Conservation (phyloP, 2,888 invertebrate species). For the Napeogenes inachia region DNA sequence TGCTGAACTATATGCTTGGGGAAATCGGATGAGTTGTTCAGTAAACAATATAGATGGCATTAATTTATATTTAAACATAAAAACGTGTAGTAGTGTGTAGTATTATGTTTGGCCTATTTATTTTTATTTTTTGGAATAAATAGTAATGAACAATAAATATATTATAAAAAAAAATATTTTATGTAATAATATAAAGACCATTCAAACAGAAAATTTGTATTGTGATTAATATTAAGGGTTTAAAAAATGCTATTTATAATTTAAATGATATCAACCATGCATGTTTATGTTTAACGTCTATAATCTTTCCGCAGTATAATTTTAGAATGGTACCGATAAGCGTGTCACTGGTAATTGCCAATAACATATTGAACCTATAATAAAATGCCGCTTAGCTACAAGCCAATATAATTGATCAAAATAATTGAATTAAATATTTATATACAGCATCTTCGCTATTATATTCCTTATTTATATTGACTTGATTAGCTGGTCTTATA, state of each 20-base stretch:
- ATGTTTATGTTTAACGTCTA: slow-evolving; percentile 17
- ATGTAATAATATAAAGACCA: not conserved
- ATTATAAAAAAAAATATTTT: too few species aligned
- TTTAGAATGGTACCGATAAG: slow-evolving; percentile 26
- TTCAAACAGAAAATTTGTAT: not conserved
- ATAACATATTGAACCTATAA: slow-evolving; percentile 6
- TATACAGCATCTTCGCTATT: too few species aligned
- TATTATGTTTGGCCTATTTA: too few species aligned
- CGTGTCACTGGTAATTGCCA: slow-evolving; percentile 13
- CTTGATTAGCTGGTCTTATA: too few species aligned
- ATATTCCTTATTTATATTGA: too few species aligned
- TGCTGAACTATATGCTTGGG: slow-evolving; percentile 37
- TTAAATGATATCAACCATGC: not conserved
- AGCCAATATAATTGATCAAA: not conserved
- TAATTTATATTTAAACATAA: slow-evolving; percentile 1
- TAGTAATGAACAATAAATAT: too few species aligned
- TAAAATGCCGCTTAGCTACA: slow-evolving; percentile 1
- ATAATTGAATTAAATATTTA: not conserved
- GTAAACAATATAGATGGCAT: slow-evolving; percentile 26
- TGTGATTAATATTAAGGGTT: not conserved
- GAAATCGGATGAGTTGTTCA: slow-evolving; percentile 2
- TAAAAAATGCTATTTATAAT: not conserved
- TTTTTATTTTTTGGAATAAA: too few species aligned
- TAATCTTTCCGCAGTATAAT: slow-evolving; percentile 32
- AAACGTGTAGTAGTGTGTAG: too few species aligned